A percentile compares a stretch with the other conserved stretches of the same genome.
These are phyloP conservation scores for Latheticus oryzae DNA, from an alignment of 2,888 invertebrate genomes.

Conservation along the genomic window DNA sequence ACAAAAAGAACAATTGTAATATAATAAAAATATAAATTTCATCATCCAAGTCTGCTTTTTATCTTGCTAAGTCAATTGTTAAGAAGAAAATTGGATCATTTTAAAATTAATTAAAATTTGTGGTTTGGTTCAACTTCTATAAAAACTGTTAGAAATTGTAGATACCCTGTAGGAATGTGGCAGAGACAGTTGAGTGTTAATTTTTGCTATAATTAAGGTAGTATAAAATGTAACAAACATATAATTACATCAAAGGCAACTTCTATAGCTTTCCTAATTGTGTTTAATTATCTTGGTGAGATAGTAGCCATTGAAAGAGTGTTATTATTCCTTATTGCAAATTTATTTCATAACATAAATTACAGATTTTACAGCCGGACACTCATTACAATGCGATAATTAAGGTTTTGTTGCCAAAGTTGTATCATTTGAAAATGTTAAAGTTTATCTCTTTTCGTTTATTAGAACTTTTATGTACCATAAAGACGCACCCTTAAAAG, in stretches of 20 bases:
- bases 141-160: no score
- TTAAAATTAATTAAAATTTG: no score
- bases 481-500: constrained; percentile 28
- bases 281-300: constrained; percentile 17
- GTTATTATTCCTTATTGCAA: constrained; percentile 23
- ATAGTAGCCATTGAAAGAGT: constrained; percentile 11
- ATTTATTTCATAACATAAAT: constrained; percentile 25
- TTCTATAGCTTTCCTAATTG: constrained; percentile 14
- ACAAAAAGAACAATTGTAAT: no score
- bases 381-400: constrained; percentile 18
- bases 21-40: no score
- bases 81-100: no score
- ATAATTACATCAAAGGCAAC: constrained; percentile 6
- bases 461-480: constrained; percentile 26
- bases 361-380: constrained; percentile 22
- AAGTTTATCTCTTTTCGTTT: constrained; percentile 5
- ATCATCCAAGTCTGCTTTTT: no score
- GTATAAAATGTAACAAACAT: constrained; percentile 11
- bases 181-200: constrained; percentile 1
- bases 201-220: constrained; percentile 6
- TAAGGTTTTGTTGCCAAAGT: constrained; percentile 12
- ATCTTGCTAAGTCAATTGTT: no score
- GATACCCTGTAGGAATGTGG: no score
- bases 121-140: no score
- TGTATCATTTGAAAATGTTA: constrained; percentile 18